Evolutionary conservation across 2,113 vertebrate species (phyloP).

Genomic region (Coregonus clupeaformis): DNA sequence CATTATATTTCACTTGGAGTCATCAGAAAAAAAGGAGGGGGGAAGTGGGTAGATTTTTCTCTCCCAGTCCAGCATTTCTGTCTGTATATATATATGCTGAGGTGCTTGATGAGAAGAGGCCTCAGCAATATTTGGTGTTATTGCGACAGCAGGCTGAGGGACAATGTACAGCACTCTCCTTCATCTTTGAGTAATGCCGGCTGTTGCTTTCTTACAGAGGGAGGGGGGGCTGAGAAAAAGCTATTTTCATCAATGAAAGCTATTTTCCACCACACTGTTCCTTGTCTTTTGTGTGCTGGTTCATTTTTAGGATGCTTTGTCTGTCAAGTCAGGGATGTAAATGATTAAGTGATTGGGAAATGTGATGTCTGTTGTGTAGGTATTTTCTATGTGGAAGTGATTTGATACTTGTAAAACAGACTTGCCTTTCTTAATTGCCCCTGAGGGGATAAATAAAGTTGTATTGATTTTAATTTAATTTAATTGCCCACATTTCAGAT

Average conservation of each 20-base stretch:
- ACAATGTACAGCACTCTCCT: constrained; percentile 38
- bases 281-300: not conserved
- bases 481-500: not conserved
- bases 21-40: constrained; percentile 61
- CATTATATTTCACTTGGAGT: constrained; percentile 72
- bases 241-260: not conserved
- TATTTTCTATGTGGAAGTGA: not conserved
- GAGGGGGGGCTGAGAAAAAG: not conserved
- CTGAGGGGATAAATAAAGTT: too few relatives aligned
- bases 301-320: not conserved
- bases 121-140: constrained; percentile 56
- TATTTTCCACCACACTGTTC: not conserved
- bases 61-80: constrained; percentile 73
- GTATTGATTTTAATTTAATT: too few relatives aligned
- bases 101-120: constrained; percentile 40
- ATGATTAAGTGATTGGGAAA: not conserved
- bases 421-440: too few relatives aligned
- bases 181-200: constrained; percentile 25
- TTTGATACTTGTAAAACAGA: not conserved
- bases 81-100: constrained; percentile 26
- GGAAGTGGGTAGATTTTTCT: constrained; percentile 55
- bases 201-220: constrained; percentile 8
- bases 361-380: too few relatives aligned
- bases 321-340: not conserved
- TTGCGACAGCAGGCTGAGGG: constrained; percentile 39